Conservation (phyloP, 2,888 invertebrate species). For the Idaea straminata region DNA sequence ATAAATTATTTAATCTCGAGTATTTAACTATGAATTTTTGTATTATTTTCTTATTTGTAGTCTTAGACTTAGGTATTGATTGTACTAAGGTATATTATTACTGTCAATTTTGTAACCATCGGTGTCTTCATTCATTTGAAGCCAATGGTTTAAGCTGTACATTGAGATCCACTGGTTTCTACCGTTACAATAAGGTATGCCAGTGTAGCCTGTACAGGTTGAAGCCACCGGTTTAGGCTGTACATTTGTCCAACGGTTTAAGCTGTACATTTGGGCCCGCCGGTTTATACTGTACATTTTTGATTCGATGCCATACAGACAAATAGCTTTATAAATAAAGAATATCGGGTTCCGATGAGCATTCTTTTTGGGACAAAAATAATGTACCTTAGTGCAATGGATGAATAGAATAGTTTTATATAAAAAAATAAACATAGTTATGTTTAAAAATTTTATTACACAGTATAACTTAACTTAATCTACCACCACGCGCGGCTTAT, state of each 20-base stretch:
- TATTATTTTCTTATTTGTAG: constrained; percentile 35
- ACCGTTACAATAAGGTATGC: too few relatives aligned
- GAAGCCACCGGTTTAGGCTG: too few relatives aligned
- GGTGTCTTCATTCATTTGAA: too few relatives aligned
- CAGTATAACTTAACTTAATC: constrained; percentile 29
- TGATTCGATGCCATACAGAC: too few relatives aligned
- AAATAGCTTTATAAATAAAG: neutral
- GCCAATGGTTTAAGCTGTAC: too few relatives aligned
- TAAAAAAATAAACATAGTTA: constrained; percentile 52
- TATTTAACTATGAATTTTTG: constrained; percentile 44
- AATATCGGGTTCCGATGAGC: neutral
- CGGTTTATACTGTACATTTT: too few relatives aligned
- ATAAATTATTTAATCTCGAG: constrained; percentile 44
- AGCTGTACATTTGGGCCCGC: too few relatives aligned
- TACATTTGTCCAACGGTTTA: too few relatives aligned
- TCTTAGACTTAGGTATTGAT: constrained; percentile 13
- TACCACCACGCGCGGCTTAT: neutral
- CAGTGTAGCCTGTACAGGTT: too few relatives aligned
- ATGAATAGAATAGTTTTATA: constrained; percentile 37
- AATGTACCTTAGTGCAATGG: constrained; percentile 4
- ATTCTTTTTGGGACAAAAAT: neutral
- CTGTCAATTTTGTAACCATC: neutral
- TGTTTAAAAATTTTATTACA: constrained; percentile 61
- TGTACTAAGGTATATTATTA: neutral
- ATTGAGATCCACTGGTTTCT: too few relatives aligned